Evolutionary conservation across 2,888 invertebrate species (phyloP).

Genomic region (Rhopalosiphum nymphaeae): DNA sequence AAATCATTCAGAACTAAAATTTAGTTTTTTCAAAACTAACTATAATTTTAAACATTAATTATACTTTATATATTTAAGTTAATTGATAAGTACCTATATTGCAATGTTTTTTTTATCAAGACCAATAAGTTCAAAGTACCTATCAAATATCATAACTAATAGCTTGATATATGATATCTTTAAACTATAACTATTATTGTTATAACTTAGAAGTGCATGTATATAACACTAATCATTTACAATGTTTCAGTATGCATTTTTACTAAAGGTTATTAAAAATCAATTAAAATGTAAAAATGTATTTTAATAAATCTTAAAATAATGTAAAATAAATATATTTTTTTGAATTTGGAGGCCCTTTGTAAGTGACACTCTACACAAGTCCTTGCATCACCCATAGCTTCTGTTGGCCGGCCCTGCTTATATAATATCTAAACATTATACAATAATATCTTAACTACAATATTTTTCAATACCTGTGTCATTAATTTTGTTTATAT

Average conservation of each 20-base stretch:
- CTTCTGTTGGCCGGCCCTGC: neutral
- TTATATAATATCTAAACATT: neutral
- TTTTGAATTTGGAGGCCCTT: neutral
- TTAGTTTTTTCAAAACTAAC: neutral
- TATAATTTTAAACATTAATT: neutral
- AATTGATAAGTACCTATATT: neutral
- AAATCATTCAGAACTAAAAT: neutral
- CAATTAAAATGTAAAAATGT: neutral
- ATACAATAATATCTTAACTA: neutral
- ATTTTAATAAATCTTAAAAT: neutral
- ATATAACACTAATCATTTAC: neutral
- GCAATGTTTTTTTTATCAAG: neutral
- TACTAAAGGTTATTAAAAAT: neutral
- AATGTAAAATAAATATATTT: neutral
- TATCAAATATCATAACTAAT: neutral
- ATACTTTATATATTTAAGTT: neutral
- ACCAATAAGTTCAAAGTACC: neutral
- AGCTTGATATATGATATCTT: neutral
- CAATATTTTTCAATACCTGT: constrained; percentile 9
- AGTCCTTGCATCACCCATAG: neutral
- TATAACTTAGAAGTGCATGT: neutral
- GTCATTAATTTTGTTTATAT: constrained; percentile 35
- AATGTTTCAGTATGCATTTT: neutral
- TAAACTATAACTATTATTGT: neutral
- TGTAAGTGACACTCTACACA: neutral